Base-by-base conservation (phyloP, 2,113 vertebrate genomes). In the Pithys albifrons region DNA sequence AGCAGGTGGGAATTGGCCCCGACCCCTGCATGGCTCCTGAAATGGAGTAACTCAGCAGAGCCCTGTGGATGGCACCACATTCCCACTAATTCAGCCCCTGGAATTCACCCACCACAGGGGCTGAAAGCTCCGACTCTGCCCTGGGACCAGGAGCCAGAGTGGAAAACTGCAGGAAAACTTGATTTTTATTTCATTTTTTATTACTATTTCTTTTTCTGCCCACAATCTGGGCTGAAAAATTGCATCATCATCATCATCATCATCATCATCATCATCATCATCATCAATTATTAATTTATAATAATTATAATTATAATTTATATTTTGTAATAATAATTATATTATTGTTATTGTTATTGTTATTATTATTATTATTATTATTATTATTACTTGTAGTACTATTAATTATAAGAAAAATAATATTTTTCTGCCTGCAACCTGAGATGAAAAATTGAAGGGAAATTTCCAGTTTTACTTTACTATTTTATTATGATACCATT, bases 91-190 rank as follows among this genome's bases (percentile, higher is more conserved):
- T 87, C 24, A 77, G 23, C 28, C 28, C 0, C 23, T 1, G 4
- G 25, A 57, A 78, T 46, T 43, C 41, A 43, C 14, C 28, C 14
- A 1, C 35, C 6, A 19, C 1, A 0, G 0, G 2, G 58, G 51
- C 2, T 7, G 59, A 58, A 79, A 66, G 11, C 17, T 27, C 29
- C 48, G 48, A 35, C 41, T 71, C 37, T 46, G 28, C n/a, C 39
- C 14, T 6, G 28, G 11, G n/a, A 29, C 16, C 46, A 46, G 23
- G 71, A 69, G 15, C 19, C 2, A 9, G 37, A 29, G 23, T 64
- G 72, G 70, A 49, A 82, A 76, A 76, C 13, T 43, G 29, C 12
- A 39, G 12, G 39, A 14, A 59, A 72, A 31, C 37, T 9, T 11
- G 58, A 33, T n/a, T 23, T 58, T 35, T 37, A 37, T 37, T n/a